A percentile compares a stretch with the other conserved stretches of the same genome.
These are phyloP conservation scores for Clavelina lepadiformis DNA, from an alignment of 23 tunicate species.

Conservation along the genomic window DNA sequence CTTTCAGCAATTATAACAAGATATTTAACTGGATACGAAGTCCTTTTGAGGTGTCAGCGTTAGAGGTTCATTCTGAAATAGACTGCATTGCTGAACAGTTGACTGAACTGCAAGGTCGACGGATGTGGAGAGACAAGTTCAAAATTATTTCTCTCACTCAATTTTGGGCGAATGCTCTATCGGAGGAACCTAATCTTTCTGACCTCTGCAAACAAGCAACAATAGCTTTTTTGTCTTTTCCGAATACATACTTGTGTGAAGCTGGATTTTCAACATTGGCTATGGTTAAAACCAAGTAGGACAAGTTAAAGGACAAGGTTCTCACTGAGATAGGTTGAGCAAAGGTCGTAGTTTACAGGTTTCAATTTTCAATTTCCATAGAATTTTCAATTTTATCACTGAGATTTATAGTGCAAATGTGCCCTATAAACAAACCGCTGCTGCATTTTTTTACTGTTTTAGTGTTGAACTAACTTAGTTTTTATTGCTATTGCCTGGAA, in stretches of 20 bases:
- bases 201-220: slow-evolving; percentile 17
- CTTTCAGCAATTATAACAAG: slow-evolving; percentile 27
- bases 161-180: slow-evolving; percentile 16
- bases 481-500: slow-evolving; percentile 1
- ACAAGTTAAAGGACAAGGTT: too few species aligned
- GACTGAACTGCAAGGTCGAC: slow-evolving; percentile 42
- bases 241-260: background rate
- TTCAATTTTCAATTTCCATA: too few species aligned
- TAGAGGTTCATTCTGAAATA: slow-evolving; percentile 6
- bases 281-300: slow-evolving; percentile 28
- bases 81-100: slow-evolving; percentile 36
- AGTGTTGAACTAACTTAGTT: slow-evolving; percentile 9
- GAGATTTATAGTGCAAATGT: too few species aligned
- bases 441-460: too few species aligned
- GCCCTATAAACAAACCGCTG: too few species aligned
- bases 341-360: too few species aligned
- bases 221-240: too few species aligned
- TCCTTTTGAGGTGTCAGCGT: slow-evolving; percentile 44
- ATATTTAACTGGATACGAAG: slow-evolving; percentile 43
- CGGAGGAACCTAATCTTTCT: slow-evolving; percentile 15
- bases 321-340: too few species aligned
- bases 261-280: slow-evolving; percentile 7
- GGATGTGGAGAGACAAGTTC: slow-evolving; percentile 37
- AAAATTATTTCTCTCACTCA: slow-evolving; percentile 13
- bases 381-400: too few species aligned